Percentiles rank a stretch among this genome's conserved stretches.
Evolutionary conservation across 2,797 vertebrate genomes (phyloP).

Genomic region (Coendou prehensilis): DNA sequence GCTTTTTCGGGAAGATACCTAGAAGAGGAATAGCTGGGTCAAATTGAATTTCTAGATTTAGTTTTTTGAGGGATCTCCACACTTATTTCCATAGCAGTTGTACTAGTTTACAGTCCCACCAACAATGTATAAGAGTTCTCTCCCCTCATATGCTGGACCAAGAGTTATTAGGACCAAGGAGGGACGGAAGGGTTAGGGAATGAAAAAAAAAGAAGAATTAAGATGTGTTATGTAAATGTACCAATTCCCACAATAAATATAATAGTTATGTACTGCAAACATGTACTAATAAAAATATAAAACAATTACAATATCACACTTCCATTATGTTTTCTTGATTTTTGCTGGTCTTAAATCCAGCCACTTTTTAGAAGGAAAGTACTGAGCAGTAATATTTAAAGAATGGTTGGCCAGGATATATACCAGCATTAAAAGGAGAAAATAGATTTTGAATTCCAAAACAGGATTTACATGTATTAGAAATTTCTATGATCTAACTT

Average conservation of each 20-base stretch:
- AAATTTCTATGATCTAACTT: background rate
- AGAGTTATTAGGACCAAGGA: background rate
- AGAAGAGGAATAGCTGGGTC: background rate
- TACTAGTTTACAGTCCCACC: no score
- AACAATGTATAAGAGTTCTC: no score
- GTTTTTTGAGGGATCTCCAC: background rate
- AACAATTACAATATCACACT: background rate
- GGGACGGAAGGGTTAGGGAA: no score
- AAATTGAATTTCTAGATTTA: background rate
- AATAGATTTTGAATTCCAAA: slow-evolving; percentile 25
- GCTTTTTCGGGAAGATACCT: background rate
- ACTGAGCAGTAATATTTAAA: slow-evolving; percentile 6
- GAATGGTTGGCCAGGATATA: background rate
- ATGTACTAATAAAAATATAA: background rate
- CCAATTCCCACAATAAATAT: background rate
- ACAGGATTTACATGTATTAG: background rate
- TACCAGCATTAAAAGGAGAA: background rate
- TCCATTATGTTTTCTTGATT: background rate
- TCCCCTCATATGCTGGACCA: background rate
- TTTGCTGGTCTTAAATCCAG: slow-evolving; percentile 11
- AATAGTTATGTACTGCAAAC: background rate
- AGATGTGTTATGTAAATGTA: background rate
- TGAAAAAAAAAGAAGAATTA: background rate
- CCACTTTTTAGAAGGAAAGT: slow-evolving; percentile 47
- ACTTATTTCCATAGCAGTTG: background rate